phyloP scores from a whole-genome alignment of 2,888 invertebrate genomes.

The Mactromeris polynyma region DNA sequence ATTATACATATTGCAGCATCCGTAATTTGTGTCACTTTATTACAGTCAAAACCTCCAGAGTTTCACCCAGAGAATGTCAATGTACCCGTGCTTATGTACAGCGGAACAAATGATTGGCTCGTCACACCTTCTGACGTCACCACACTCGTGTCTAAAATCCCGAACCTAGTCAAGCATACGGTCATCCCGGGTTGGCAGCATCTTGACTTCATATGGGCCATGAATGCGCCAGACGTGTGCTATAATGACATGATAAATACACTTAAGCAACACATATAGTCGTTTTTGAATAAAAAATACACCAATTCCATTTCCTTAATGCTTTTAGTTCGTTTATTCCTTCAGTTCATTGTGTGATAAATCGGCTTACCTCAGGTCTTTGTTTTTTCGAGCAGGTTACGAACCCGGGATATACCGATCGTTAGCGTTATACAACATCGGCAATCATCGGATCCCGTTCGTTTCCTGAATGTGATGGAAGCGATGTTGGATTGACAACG shows the following conservation, averaged over 20 bases:
- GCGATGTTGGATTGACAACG: too few relatives aligned
- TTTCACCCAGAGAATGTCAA: slow-evolving; percentile 72
- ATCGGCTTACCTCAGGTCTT: too few relatives aligned
- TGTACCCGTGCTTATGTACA: slow-evolving; percentile 73
- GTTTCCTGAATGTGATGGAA: too few relatives aligned
- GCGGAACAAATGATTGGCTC: slow-evolving; percentile 74
- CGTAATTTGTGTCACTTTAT: slow-evolving; percentile 27
- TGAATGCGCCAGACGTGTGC: slow-evolving; percentile 84
- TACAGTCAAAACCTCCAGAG: slow-evolving; percentile 79
- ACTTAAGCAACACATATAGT: slow-evolving; percentile 13
- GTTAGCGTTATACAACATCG: too few relatives aligned
- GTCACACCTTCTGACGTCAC: slow-evolving; percentile 69
- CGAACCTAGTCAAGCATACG: slow-evolving; percentile 55
- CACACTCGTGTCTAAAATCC: slow-evolving; percentile 53
- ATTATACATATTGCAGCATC: not conserved
- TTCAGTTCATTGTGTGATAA: too few relatives aligned
- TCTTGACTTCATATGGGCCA: slow-evolving; percentile 88
- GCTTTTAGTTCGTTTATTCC: too few relatives aligned
- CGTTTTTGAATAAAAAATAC: too few relatives aligned
- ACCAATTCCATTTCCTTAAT: too few relatives aligned
- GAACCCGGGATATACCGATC: too few relatives aligned
- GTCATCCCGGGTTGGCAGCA: slow-evolving; percentile 82
- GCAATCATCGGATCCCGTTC: too few relatives aligned
- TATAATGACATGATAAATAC: slow-evolving; percentile 82
- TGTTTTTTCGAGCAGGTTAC: too few relatives aligned